These are phyloP conservation scores for Hippocampus barbouri DNA, from an alignment of 2,113 vertebrate species.

Conservation along the genomic window DNA sequence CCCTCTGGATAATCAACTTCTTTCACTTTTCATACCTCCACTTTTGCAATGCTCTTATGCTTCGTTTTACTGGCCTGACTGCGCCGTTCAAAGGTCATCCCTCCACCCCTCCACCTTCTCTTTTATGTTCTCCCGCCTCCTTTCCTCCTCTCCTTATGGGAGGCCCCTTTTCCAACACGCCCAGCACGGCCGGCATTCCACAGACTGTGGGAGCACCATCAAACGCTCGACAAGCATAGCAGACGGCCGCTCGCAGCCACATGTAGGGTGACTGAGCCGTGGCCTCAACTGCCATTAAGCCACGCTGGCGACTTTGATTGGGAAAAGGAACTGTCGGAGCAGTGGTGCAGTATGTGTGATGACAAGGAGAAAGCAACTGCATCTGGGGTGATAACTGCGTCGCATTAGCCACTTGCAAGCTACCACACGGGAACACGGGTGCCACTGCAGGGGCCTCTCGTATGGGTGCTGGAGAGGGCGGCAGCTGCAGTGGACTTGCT, in stretches of 20 bases:
- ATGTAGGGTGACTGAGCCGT: constrained; percentile 22
- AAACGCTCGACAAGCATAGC: constrained; percentile 44
- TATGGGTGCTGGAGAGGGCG: constrained; percentile 28
- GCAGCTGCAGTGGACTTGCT: constrained; percentile 68
- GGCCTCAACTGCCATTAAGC: constrained; percentile 58
- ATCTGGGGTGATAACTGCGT: constrained; percentile 51
- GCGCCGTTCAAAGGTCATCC: constrained; percentile 65
- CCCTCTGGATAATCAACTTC: constrained; percentile 14
- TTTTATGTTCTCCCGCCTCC: constrained; percentile 27
- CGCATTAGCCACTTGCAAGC: constrained; percentile 57
- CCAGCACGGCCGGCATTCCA: constrained; percentile 64
- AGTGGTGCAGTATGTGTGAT: constrained; percentile 35
- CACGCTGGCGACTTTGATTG: constrained; percentile 41
- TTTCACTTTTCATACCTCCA: constrained; percentile 12
- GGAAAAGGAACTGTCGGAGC: constrained; percentile 36
- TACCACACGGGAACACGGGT: constrained; percentile 54
- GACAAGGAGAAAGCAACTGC: constrained; percentile 64
- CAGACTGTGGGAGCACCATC: constrained; percentile 65
- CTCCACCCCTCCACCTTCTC: background rate
- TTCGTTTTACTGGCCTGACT: constrained; percentile 44
- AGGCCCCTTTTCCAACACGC: constrained; percentile 67
- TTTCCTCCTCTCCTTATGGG: constrained; percentile 53
- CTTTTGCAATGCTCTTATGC: constrained; percentile 16
- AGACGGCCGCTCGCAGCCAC: constrained; percentile 30
- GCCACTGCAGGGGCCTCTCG: constrained; percentile 30